These are phyloP conservation scores for Mythimna pallens DNA, from an alignment of 2,888 invertebrate species.

Conservation along the genomic window DNA sequence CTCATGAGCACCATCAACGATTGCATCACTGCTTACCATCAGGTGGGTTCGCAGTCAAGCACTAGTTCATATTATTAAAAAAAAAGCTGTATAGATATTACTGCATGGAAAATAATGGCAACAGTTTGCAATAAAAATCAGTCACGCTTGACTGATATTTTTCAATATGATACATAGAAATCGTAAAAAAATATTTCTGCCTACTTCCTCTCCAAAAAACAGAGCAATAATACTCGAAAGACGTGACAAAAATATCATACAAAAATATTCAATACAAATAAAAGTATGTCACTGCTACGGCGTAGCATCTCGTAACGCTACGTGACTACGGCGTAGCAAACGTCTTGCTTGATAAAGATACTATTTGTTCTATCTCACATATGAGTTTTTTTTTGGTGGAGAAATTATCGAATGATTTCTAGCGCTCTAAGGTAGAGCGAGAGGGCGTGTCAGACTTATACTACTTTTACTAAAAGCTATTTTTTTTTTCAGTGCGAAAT, in stretches of 20 bases:
- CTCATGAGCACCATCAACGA: too few species aligned
- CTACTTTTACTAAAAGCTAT: too few species aligned
- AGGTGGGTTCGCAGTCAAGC: too few species aligned
- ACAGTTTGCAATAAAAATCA: not conserved
- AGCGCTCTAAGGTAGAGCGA: too few species aligned
- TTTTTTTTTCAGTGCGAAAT: too few species aligned
- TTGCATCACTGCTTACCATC: too few species aligned
- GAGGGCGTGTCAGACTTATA: too few species aligned
- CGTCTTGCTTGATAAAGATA: not conserved
- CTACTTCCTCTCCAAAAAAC: not conserved
- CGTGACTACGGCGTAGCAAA: slow-evolving; percentile 72
- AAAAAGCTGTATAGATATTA: too few species aligned
- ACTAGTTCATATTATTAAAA: too few species aligned
- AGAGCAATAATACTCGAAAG: not conserved
- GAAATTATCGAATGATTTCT: too few species aligned
- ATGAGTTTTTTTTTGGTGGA: too few species aligned
- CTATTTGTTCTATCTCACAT: not conserved
- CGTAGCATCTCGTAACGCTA: slow-evolving; percentile 66
- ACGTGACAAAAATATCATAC: slow-evolving; percentile 1
- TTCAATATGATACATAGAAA: not conserved
- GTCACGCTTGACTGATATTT: not conserved
- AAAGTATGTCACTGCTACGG: slow-evolving; percentile 41
- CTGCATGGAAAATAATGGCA: too few species aligned
- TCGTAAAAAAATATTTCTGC: not conserved
- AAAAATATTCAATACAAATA: slow-evolving; percentile 40